Conservation (phyloP, 2,888 invertebrate genomes). For the Caradrina clavipalpis region DNA sequence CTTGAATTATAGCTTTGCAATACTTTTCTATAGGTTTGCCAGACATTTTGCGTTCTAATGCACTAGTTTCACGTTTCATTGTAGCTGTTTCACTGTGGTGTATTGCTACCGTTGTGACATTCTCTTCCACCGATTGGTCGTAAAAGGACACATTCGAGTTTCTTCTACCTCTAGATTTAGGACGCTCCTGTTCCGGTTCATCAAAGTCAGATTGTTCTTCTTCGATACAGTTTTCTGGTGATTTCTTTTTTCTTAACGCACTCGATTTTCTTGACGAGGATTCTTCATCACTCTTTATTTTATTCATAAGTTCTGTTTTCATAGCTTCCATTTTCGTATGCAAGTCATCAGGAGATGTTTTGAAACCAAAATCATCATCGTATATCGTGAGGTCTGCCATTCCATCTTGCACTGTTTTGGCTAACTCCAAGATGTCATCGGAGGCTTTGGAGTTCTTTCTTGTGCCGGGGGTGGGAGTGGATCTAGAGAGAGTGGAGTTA, state of each 20-base stretch:
- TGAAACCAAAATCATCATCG: slow-evolving; percentile 76
- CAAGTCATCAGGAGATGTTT: slow-evolving; percentile 75
- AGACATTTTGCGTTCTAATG: slow-evolving; percentile 72
- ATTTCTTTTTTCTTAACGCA: slow-evolving; percentile 74
- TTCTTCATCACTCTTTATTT: slow-evolving; percentile 82
- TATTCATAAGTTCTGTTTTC: slow-evolving; percentile 83
- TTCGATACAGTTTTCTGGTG: slow-evolving; percentile 83
- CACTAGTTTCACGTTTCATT: slow-evolving; percentile 72
- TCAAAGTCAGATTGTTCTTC: slow-evolving; percentile 79
- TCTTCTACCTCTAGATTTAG: slow-evolving; percentile 82
- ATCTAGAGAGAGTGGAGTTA: slow-evolving; percentile 77
- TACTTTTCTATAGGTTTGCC: slow-evolving; percentile 84
- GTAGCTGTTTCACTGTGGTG: slow-evolving; percentile 65
- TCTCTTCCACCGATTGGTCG: slow-evolving; percentile 72
- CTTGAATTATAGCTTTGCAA: slow-evolving; percentile 86
- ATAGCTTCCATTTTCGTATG: slow-evolving; percentile 83
- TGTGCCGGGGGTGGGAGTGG: slow-evolving; percentile 77
- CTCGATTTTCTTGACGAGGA: slow-evolving; percentile 77
- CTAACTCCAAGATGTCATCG: slow-evolving; percentile 87
- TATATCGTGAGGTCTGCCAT: slow-evolving; percentile 87
- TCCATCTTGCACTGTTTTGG: slow-evolving; percentile 90
- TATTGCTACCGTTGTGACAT: slow-evolving; percentile 68
- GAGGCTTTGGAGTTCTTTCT: slow-evolving; percentile 80
- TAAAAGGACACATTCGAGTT: slow-evolving; percentile 82
- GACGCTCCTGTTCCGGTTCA: slow-evolving; percentile 72